Conservation (phyloP, 2,797 vertebrate genomes). For the Huso huso region DNA sequence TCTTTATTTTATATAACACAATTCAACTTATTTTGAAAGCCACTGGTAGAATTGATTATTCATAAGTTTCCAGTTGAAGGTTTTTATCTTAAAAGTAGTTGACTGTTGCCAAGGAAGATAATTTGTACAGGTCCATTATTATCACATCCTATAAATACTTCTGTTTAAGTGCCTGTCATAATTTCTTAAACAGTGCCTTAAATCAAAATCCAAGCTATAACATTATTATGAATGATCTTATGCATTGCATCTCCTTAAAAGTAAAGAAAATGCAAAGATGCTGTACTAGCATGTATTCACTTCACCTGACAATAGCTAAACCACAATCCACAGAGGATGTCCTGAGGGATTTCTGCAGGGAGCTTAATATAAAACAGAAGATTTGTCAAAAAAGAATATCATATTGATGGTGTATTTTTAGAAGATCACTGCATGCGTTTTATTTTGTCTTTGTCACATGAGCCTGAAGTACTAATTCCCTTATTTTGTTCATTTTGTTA, state of each 20-base stretch:
- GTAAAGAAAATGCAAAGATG: neutral
- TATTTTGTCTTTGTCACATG: too few species aligned
- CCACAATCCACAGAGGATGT: neutral
- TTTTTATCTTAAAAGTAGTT: neutral
- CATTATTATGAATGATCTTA: neutral
- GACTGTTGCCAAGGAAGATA: neutral
- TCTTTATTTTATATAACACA: neutral
- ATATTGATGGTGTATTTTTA: neutral
- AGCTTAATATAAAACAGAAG: neutral
- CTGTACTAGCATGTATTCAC: neutral
- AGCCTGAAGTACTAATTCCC: too few species aligned
- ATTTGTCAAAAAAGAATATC: neutral
- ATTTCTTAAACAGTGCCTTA: neutral
- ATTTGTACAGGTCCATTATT: conserved; percentile 3
- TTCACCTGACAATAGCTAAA: conserved; percentile 8
- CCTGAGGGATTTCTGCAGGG: neutral
- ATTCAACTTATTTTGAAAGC: conserved; percentile 2
- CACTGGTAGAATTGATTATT: conserved; percentile 4
- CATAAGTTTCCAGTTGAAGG: conserved; percentile 2
- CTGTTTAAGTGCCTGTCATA: neutral
- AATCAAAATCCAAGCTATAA: neutral
- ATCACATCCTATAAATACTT: neutral
- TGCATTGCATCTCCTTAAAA: neutral
- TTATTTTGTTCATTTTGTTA: too few species aligned
- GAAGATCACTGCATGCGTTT: too few species aligned